A percentile compares a stretch with the other conserved stretches of the same genome.
phyloP scores from a whole-genome alignment of 2,113 vertebrate genomes.

The Dromiciops gliroides region DNA sequence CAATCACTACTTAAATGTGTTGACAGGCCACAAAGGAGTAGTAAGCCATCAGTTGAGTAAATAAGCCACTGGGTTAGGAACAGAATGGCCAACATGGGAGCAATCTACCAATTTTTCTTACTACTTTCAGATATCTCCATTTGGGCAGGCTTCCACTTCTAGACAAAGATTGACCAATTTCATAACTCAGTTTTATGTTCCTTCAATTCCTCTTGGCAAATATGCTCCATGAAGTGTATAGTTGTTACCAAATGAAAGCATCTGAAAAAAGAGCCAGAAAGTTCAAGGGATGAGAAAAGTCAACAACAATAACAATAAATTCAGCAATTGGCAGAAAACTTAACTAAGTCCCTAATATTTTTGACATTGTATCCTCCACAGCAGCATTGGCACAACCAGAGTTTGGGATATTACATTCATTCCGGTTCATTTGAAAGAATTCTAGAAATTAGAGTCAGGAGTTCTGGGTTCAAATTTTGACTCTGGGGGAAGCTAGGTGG shows the following conservation, averaged over 20 bases:
- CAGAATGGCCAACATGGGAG: not conserved
- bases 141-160: constrained; percentile 28
- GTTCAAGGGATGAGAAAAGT: not conserved
- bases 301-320: not conserved
- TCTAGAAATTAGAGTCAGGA: not conserved
- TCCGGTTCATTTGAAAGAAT: not conserved
- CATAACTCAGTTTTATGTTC: not conserved
- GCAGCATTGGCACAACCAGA: not conserved
- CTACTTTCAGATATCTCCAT: not conserved
- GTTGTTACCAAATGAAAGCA: not conserved
- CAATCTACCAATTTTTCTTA: not conserved
- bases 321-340: not conserved
- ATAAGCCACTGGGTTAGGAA: not conserved
- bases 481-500: no score
- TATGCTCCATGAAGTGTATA: not conserved
- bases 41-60: not conserved
- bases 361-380: not conserved
- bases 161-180: constrained; percentile 9
- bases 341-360: not conserved
- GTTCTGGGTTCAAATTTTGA: not conserved
- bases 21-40: not conserved
- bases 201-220: not conserved
- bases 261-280: not conserved
- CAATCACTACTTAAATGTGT: not conserved
- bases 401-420: not conserved